A percentile compares a stretch with the other conserved stretches of the same genome.
Conservation (phyloP, 2,888 invertebrate species). For the Aspidiotus destructor region DNA sequence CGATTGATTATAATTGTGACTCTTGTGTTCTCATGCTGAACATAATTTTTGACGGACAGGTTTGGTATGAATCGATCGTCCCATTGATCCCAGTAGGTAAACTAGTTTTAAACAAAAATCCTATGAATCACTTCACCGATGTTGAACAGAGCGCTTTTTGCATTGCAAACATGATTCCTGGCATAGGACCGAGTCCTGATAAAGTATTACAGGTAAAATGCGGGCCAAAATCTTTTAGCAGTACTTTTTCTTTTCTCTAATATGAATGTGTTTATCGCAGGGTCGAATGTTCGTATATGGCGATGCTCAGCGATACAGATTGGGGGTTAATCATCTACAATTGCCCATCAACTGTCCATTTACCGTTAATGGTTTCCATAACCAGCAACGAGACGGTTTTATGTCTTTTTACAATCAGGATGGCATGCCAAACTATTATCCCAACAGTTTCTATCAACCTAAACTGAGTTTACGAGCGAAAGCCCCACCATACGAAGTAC, state of each 20-base stretch:
- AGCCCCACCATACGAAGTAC: constrained; percentile 50
- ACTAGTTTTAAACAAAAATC: no score
- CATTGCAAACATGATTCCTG: no score
- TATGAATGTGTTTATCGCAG: constrained; percentile 42
- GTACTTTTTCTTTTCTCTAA: background rate
- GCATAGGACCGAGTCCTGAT: no score
- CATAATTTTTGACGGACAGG: no score
- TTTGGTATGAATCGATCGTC: no score
- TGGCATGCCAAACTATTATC: constrained; percentile 88
- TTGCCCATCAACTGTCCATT: constrained; percentile 94
- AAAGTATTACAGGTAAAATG: no score
- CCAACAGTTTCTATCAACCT: constrained; percentile 90
- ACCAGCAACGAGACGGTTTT: constrained; percentile 86
- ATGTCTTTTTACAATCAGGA: constrained; percentile 70
- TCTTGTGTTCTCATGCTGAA: no score
- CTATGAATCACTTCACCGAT: no score
- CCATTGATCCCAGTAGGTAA: no score
- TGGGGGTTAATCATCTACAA: constrained; percentile 86
- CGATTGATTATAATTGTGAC: no score
- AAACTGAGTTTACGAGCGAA: constrained; percentile 57
- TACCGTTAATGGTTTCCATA: constrained; percentile 44
- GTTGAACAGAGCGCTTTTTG: no score
- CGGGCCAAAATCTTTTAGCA: background rate
- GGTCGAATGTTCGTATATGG: constrained; percentile 79
- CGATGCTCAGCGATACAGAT: constrained; percentile 82